A percentile compares a stretch with the other conserved stretches of the same genome.
phyloP scores from a whole-genome alignment of 2,113 vertebrate genomes.

The Mobula birostris region DNA sequence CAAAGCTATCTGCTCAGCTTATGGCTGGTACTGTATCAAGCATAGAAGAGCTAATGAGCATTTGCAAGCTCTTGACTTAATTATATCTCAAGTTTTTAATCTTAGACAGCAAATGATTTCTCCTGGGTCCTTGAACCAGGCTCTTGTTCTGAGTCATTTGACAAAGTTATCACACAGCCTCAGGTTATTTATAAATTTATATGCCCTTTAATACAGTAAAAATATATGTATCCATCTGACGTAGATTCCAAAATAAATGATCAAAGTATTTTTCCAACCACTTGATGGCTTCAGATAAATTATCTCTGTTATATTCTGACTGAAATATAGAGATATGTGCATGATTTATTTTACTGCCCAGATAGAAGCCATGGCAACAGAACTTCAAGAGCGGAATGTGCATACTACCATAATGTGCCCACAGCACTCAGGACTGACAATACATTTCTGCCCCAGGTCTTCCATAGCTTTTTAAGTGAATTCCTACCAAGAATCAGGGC shows the following conservation, averaged over 20 bases:
- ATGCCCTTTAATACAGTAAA: neutral
- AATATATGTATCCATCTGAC: neutral
- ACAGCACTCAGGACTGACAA: no score
- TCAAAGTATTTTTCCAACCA: slow-evolving; percentile 42
- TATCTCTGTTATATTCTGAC: slow-evolving; percentile 46
- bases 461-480: neutral
- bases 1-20: neutral
- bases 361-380: no score
- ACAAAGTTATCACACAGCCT: neutral
- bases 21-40: neutral
- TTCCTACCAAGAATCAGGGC: neutral
- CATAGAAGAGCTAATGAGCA: neutral
- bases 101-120: neutral
- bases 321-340: slow-evolving; percentile 32
- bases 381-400: no score
- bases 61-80: neutral
- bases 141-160: neutral
- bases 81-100: neutral
- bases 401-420: no score
- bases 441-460: no score
- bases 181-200: neutral
- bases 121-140: neutral
- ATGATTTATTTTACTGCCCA: no score
- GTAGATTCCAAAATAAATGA: slow-evolving; percentile 31
- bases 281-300: slow-evolving; percentile 45